Evolutionary conservation across 2,113 vertebrate species (phyloP).

Genomic region (Myrmophylax atrothorax): DNA sequence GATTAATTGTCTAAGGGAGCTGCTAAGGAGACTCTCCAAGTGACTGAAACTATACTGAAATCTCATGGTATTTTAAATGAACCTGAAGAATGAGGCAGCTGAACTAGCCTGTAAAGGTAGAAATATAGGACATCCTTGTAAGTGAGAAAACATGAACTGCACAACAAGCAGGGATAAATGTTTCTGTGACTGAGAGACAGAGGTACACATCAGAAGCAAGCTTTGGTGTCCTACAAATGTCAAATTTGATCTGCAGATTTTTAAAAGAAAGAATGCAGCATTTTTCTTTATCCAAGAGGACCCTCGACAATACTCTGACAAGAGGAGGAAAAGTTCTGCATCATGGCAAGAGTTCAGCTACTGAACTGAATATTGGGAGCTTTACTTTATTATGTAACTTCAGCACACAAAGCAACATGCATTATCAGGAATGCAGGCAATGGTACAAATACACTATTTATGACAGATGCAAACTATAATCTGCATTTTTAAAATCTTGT

Average conservation of each 20-base stretch:
- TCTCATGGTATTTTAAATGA: not conserved
- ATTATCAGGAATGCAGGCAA: not conserved
- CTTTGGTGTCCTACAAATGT: not conserved
- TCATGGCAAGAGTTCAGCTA: not conserved
- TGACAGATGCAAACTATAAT: not conserved
- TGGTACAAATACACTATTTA: accelerated
- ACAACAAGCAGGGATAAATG: not conserved
- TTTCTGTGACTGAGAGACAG: not conserved
- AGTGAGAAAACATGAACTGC: not conserved
- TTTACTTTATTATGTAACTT: not conserved
- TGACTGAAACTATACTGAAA: not conserved
- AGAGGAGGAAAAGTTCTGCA: not conserved
- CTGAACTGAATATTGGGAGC: not conserved
- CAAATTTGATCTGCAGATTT: not conserved
- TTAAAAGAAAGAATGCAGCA: not conserved
- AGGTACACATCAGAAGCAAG: not conserved
- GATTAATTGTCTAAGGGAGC: not conserved
- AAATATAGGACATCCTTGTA: not conserved
- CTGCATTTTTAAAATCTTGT: not conserved
- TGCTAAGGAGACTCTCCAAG: not conserved
- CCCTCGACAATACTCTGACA: not conserved
- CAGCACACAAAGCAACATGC: not conserved
- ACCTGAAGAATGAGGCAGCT: not conserved
- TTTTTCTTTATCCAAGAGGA: not conserved
- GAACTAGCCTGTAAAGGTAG: not conserved